Evolutionary conservation across 2,113 vertebrate species (phyloP).

Genomic region (Mesoclemmys tuberculata): DNA sequence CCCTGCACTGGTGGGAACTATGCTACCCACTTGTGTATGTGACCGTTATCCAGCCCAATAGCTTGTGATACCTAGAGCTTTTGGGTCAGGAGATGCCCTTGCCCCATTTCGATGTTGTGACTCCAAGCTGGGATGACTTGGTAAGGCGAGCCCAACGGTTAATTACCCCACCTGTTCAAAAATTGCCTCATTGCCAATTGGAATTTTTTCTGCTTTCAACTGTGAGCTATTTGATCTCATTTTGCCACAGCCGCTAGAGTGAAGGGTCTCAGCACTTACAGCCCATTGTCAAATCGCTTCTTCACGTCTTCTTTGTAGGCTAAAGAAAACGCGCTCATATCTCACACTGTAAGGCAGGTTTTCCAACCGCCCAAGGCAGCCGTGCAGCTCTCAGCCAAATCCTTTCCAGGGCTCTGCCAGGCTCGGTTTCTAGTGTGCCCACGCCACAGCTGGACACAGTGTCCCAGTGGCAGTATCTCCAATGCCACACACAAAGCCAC

Average conservation of each 20-base stretch:
- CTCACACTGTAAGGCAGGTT: background rate
- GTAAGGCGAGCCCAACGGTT: background rate
- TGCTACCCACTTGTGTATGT: background rate
- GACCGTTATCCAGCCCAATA: background rate
- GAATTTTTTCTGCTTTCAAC: background rate
- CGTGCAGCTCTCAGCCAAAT: background rate
- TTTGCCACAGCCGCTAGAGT: background rate
- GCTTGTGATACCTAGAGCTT: no score
- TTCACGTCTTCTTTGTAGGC: background rate
- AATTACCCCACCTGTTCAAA: background rate
- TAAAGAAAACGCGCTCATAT: no score
- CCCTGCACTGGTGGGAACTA: no score
- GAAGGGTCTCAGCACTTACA: background rate
- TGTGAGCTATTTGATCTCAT: background rate
- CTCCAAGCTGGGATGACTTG: no score
- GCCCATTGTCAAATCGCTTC: background rate
- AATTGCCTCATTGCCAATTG: background rate
- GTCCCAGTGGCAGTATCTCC: background rate
- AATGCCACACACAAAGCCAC: background rate
- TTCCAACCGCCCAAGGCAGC: background rate
- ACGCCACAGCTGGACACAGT: background rate
- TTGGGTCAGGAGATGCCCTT: no score
- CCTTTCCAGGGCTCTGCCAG: background rate
- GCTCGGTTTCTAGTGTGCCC: accelerated
- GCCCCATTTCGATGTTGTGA: no score